Evolutionary conservation across 2,113 vertebrate genomes (phyloP), one percentile per base, ranked within the genome.

Genomic region (Eurystomus gularis): DNA sequence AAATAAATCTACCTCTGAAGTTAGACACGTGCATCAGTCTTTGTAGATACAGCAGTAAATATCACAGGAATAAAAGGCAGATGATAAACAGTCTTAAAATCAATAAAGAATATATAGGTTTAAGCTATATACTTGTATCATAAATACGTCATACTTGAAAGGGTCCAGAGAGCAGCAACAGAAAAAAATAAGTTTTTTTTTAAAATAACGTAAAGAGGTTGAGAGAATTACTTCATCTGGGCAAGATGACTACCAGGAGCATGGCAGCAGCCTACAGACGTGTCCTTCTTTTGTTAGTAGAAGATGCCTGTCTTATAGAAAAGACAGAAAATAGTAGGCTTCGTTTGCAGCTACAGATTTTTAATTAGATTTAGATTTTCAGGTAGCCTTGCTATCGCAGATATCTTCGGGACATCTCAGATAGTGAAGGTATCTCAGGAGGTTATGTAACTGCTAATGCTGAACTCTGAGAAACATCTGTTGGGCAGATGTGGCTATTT

Each of bases 361-460:
- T 78, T 46, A 23, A 40, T 64, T 44, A 66, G 42, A 71, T 40
- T 40, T 40, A 40, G 61, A 64, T 76, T 88, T 86, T 51, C 62
- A 61, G 39, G 66, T 42, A 82, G 65, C 25, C 44, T 61, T 60
- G 37, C 37, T 55, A 31, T 19, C 21, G 40, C 55, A 33, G 37
- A 4, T 42, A 24, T 23, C 64, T 88, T 40, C 9, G 48, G 54
- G 35, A 7, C 78, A 40, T 39, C 33, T 90, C 31, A 72, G 37
- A 14, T 15, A 78, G 57, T 62, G 66, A 40, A 15, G 28, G 14
- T 61, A 10, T 33, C 8, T 5, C 15, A 31, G 49, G 26, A 78
- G 0, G 0, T 81, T 68, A 26, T 3, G 3, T n/a, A 78, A 39
- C 17, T 57, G 35, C 10, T 52, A 0, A 35, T 54, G 48, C 25